A percentile compares a stretch with the other conserved stretches of the same genome.
phyloP scores from a whole-genome alignment of 2,888 invertebrate species.

The Coelopa pilipes region DNA sequence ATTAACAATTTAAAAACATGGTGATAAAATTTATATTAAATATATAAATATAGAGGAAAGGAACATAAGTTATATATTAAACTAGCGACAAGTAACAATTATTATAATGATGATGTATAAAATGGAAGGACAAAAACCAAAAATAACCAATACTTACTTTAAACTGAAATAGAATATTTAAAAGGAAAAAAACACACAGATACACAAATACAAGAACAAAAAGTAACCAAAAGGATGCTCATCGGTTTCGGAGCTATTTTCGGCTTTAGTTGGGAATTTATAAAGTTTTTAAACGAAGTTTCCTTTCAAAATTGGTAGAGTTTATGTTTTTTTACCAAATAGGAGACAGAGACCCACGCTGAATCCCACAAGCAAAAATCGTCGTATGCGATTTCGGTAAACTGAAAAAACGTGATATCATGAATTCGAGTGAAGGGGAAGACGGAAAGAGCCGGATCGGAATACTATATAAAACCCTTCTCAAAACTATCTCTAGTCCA shows the following conservation, averaged over 20 bases:
- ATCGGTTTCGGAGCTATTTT: slow-evolving; percentile 65
- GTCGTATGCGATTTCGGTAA: slow-evolving; percentile 23
- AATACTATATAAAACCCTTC: not conserved
- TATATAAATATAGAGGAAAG: slow-evolving; percentile 33
- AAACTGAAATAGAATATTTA: slow-evolving; percentile 13
- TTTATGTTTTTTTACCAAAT: not conserved
- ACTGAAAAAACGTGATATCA: slow-evolving; percentile 39
- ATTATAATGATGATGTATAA: slow-evolving; percentile 36
- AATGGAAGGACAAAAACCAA: slow-evolving; percentile 40
- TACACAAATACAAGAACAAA: slow-evolving; percentile 36
- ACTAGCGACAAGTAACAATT: slow-evolving; percentile 34
- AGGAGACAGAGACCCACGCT: no score
- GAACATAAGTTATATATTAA: slow-evolving; percentile 39
- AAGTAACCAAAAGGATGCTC: slow-evolving; percentile 58
- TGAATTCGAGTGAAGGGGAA: slow-evolving; percentile 38
- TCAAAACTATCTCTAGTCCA: slow-evolving; percentile 31
- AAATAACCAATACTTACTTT: slow-evolving; percentile 33
- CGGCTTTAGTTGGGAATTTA: slow-evolving; percentile 43
- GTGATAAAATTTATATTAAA: slow-evolving; percentile 34
- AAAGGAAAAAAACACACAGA: slow-evolving; percentile 3
- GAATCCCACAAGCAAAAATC: not conserved
- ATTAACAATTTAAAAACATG: slow-evolving; percentile 29
- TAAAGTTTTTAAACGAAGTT: slow-evolving; percentile 21
- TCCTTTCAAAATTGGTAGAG: slow-evolving; percentile 4
- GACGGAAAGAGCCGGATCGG: not conserved